Percentiles rank a stretch among this genome's conserved stretches.
Conservation (phyloP, 2,113 vertebrate species). For the Cyprinodon tularosa region DNA sequence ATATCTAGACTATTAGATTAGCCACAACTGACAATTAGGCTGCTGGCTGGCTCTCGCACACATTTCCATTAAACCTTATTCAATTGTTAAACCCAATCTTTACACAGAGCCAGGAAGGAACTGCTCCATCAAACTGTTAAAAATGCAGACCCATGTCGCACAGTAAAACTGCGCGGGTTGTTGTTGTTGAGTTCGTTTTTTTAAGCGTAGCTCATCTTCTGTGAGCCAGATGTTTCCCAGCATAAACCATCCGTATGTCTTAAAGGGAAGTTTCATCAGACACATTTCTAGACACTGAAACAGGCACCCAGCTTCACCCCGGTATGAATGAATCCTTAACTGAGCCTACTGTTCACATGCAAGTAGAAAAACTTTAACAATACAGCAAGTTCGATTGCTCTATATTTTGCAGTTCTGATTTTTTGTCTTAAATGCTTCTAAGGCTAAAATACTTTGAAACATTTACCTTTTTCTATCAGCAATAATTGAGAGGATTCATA, state of each 20-base stretch:
- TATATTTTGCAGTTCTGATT: too few species aligned
- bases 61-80: slow-evolving; percentile 32
- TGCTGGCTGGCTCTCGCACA: slow-evolving; percentile 31
- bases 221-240: slow-evolving; percentile 53
- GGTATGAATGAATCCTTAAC: neutral
- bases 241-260: slow-evolving; percentile 26
- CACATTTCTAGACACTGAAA: slow-evolving; percentile 47
- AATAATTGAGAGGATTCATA: too few species aligned
- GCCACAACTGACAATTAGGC: slow-evolving; percentile 62
- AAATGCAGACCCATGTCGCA: neutral
- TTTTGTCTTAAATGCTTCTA: too few species aligned
- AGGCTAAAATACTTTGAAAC: too few species aligned
- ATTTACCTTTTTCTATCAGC: too few species aligned
- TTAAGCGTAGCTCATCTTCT: slow-evolving; percentile 21
- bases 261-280: slow-evolving; percentile 57
- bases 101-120: slow-evolving; percentile 13
- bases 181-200: slow-evolving; percentile 10
- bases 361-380: too few species aligned
- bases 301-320: slow-evolving; percentile 6
- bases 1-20: slow-evolving; percentile 59
- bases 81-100: slow-evolving; percentile 28
- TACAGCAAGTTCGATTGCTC: too few species aligned
- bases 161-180: neutral
- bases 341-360: neutral
- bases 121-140: slow-evolving; percentile 23